phyloP scores from a whole-genome alignment of 1,140 invertebrate genomes.

The Stratiolaelaps scimitus region DNA sequence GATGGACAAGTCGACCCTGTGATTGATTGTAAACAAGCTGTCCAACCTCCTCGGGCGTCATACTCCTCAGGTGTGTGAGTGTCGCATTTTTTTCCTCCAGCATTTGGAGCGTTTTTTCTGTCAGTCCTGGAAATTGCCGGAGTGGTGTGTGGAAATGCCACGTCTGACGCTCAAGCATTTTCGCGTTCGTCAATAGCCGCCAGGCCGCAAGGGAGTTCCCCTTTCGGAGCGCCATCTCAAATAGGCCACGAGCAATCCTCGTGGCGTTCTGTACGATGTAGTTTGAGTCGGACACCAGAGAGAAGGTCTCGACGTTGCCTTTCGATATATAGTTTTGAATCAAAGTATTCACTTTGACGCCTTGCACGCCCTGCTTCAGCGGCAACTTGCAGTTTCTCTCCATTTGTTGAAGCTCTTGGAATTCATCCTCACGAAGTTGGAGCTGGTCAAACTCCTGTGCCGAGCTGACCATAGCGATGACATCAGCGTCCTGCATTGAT shows the following conservation, averaged over 20 bases:
- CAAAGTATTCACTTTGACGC: conserved; percentile 94
- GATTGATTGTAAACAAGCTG: conserved; percentile 29
- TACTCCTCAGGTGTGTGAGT: conserved; percentile 41
- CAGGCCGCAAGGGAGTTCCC: conserved; percentile 78
- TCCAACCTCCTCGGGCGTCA: conserved; percentile 43
- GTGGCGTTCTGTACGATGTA: conserved; percentile 79
- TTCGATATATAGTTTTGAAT: conserved; percentile 80
- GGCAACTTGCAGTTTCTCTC: conserved; percentile 54
- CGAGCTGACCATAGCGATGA: conserved; percentile 73
- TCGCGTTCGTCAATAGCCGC: conserved; percentile 61
- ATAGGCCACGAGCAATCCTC: conserved; percentile 76
- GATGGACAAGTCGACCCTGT: conserved; percentile 58
- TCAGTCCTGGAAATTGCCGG: conserved; percentile 54
- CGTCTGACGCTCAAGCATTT: conserved; percentile 74
- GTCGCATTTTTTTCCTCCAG: conserved; percentile 38
- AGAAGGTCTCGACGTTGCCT: conserved; percentile 65
- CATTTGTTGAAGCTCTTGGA: conserved; percentile 52
- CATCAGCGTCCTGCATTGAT: conserved; percentile 71
- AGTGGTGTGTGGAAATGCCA: conserved; percentile 79
- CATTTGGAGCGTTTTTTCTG: conserved; percentile 41
- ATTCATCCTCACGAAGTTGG: conserved; percentile 74
- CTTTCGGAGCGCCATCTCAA: conserved; percentile 78
- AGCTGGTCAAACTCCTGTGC: conserved; percentile 92
- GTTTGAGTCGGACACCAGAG: conserved; percentile 77
- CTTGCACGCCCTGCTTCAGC: conserved; percentile 64